These are phyloP conservation scores for Enteromius radiatus DNA, from an alignment of 2,797 vertebrate species.

Conservation along the genomic window DNA sequence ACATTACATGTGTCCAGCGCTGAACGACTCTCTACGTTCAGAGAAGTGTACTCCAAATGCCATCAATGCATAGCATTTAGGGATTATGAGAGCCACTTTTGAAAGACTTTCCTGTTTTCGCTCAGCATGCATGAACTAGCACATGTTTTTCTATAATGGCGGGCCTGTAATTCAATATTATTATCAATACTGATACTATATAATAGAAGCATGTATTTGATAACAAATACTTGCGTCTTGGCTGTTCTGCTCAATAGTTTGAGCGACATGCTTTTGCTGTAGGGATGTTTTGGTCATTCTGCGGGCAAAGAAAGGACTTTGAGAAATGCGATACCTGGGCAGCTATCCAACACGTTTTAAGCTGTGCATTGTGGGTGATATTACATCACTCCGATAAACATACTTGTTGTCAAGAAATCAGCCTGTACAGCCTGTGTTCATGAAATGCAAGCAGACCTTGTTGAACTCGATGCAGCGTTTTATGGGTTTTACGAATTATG, in stretches of 20 bases:
- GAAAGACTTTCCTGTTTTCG: slow-evolving; percentile 36
- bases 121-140: slow-evolving; percentile 45
- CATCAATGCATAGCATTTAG: slow-evolving; percentile 48
- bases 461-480: background rate
- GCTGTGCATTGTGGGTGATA: slow-evolving; percentile 12
- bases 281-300: slow-evolving; percentile 12
- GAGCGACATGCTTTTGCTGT: slow-evolving; percentile 1
- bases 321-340: slow-evolving; percentile 5
- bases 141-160: slow-evolving; percentile 6
- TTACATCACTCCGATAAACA: slow-evolving; percentile 17
- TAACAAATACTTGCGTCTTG: slow-evolving; percentile 39
- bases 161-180: slow-evolving; percentile 62
- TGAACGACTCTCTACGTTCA: slow-evolving; percentile 70
- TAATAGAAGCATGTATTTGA: slow-evolving; percentile 47
- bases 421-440: background rate
- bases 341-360: background rate
- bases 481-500: background rate
- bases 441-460: background rate
- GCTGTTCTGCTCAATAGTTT: slow-evolving; percentile 11
- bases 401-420: background rate
- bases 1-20: slow-evolving; percentile 71
- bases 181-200: slow-evolving; percentile 48
- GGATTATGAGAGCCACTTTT: slow-evolving; percentile 43
- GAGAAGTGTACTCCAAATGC: slow-evolving; percentile 50
- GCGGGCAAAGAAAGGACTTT: background rate